Percentiles rank a stretch among this genome's conserved stretches.
Conservation (phyloP, 2,888 invertebrate genomes). For the Drosophila siamana region DNA sequence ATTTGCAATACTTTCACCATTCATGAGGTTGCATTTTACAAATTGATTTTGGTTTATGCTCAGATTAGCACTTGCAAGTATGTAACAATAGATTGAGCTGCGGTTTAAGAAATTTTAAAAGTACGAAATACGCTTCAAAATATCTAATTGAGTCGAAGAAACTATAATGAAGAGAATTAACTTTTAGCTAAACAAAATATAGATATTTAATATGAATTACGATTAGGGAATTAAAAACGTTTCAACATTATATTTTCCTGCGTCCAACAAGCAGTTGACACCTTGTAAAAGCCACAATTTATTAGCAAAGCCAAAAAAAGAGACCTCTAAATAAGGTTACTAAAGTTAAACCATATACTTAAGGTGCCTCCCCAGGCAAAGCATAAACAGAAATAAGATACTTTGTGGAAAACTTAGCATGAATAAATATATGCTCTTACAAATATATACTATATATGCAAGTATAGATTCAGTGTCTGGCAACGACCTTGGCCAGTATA, state of each 20-base stretch:
- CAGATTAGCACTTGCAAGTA: background rate
- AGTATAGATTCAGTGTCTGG: constrained; percentile 19
- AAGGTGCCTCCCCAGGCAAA: background rate
- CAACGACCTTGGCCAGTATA: constrained; percentile 55
- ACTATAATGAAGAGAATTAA: too few relatives aligned
- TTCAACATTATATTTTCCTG: too few relatives aligned
- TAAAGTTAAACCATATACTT: constrained; percentile 3
- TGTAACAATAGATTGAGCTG: background rate
- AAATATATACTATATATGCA: constrained; percentile 20
- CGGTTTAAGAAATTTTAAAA: background rate
- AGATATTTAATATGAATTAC: too few relatives aligned
- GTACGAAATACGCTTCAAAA: background rate
- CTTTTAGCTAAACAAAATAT: too few relatives aligned
- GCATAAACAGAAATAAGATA: background rate
- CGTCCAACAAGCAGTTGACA: background rate
- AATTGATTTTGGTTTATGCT: constrained; percentile 3
- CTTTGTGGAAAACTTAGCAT: constrained; percentile 22
- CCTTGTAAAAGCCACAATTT: background rate
- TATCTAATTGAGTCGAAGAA: too few relatives aligned
- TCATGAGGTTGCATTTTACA: background rate
- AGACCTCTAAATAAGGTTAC: constrained; percentile 1
- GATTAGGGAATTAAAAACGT: too few relatives aligned
- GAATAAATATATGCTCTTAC: constrained; percentile 22
- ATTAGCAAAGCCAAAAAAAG: background rate
- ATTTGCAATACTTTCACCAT: constrained; percentile 5